These are phyloP conservation scores for Pterostichus madidus DNA, from an alignment of 2,888 invertebrate genomes.

Conservation along the genomic window DNA sequence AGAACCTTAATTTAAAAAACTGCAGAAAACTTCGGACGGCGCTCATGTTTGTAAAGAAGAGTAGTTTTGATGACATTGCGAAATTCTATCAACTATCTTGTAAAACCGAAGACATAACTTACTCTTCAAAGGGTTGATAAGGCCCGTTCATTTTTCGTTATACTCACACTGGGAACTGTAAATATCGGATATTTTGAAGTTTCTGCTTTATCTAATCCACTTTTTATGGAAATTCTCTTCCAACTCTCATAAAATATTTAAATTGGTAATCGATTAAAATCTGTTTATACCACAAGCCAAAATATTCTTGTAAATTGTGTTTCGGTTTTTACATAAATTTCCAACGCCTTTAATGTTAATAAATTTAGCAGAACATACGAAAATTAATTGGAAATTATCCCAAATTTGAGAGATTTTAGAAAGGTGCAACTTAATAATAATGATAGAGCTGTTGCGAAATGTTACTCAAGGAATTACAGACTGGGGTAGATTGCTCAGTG, in stretches of 20 bases:
- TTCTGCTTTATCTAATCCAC: slow-evolving; percentile 35
- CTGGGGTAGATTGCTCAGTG: too few species aligned
- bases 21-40: too few species aligned
- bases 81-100: slow-evolving; percentile 34
- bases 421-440: too few species aligned
- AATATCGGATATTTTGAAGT: slow-evolving; percentile 33
- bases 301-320: slow-evolving; percentile 37
- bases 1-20: too few species aligned
- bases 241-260: slow-evolving; percentile 42
- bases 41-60: not conserved
- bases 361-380: slow-evolving; percentile 32
- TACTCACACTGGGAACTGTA: slow-evolving; percentile 8
- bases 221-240: slow-evolving; percentile 42
- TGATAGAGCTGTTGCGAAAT: too few species aligned
- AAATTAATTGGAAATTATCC: not conserved
- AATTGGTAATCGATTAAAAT: slow-evolving; percentile 52
- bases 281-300: slow-evolving; percentile 42
- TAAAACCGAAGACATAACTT: slow-evolving; percentile 19
- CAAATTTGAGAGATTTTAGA: too few species aligned
- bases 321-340: slow-evolving; percentile 42
- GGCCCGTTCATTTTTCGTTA: slow-evolving; percentile 23
- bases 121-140: slow-evolving; percentile 30
- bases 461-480: too few species aligned
- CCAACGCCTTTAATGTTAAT: slow-evolving; percentile 14
- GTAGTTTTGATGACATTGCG: not conserved